Base-by-base conservation (phyloP, 2,113 vertebrate species). In the Glareola pratincola region DNA sequence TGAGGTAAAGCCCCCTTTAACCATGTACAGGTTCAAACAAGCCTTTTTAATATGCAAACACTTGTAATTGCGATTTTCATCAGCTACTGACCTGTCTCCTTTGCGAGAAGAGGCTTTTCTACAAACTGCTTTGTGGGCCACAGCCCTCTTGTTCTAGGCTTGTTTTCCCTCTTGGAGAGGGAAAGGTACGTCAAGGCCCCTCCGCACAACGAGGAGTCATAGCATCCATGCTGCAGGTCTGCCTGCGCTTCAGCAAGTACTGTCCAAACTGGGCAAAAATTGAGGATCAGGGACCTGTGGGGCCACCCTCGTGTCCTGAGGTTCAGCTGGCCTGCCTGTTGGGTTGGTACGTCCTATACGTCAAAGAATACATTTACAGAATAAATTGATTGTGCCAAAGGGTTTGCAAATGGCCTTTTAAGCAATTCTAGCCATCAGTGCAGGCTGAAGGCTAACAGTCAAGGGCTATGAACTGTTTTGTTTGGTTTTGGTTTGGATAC, bases 121-220 rank as follows among this genome's bases (percentile, higher is more conserved):
- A 48, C 18, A 60, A 32, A 48, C 22, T 37, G 14, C 30, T 64
- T 14, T 69, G 18, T 48, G 39, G 36, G 43, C 9, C 34, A 39
- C 23, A 41, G 17, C 8, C 36, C n/a, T 34, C 41, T 50, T 66
- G 23, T n/a, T 60, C 20, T 12, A 32, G 34, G 37, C 24, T 85
- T 36, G 12, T 24, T 43, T 69, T 79, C 34, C 43, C 53, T 76
- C 19, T 30, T 59, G 56, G 24, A 82, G 51, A 47, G 30, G 3
- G 54, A 62, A 14, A 29, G 22, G 24, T 20, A 18, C 1, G 2
- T 34, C 37, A 43, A 56, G 10, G 14, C 9, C 22, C 34, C 7
- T 3, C 4, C n/a, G 10, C 1, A 4, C 34, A 20, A 1, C 15
- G 34, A 34, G 20, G 34, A 72, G 14, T 43, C 26, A 16, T 9